Evolutionary conservation across 2,888 invertebrate genomes (phyloP), one percentile per base, ranked within the genome.

Genomic region (Drosophila ustulata): DNA sequence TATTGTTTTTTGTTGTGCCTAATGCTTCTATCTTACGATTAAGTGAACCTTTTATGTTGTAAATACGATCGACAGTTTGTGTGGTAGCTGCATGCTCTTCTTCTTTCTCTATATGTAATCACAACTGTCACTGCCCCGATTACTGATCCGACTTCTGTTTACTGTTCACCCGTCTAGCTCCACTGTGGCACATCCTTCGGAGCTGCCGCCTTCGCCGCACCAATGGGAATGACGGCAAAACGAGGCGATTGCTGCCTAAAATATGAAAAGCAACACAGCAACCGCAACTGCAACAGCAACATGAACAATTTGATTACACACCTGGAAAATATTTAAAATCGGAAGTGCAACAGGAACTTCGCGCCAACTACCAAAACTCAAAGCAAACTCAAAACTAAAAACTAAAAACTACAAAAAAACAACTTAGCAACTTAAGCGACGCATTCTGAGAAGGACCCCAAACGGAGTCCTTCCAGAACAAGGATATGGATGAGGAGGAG

Each of bases 141-240:
- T 41, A 52, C 23, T 57, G 74, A 74, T 53, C 6, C 6, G 18
- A n/a, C 28, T 50, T 56, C 55, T 57, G 7, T 47, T 59, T 9
- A 18, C 30, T 32, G 8, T 32, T 66, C 8, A 7, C 46, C 51
- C 13, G 41, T 68, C 45, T 37, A 99, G 99, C 95, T 97, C 98
- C 91, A 96, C 97, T 90, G 97, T 99, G 92, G 99, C 99, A 88
- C 98, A 99, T 93, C 98, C 98, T 71, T 98, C 98, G 80, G 99
- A 99, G 94, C 94, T 99, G 93, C 99, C 99, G 91, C 99, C 99
- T 45, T 98, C 98, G 90, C 99, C 99, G 85, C 98, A 98, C 93
- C 97, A 98, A 92, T 99, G 99, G 99, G 97, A 98, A 95, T 97
- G 96, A 96, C 95, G 94, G 92, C 94, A 93, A 93, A 92, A 92